These are phyloP conservation scores for Romanomermis culicivorax DNA, from an alignment of 2,888 invertebrate species.

Conservation along the genomic window DNA sequence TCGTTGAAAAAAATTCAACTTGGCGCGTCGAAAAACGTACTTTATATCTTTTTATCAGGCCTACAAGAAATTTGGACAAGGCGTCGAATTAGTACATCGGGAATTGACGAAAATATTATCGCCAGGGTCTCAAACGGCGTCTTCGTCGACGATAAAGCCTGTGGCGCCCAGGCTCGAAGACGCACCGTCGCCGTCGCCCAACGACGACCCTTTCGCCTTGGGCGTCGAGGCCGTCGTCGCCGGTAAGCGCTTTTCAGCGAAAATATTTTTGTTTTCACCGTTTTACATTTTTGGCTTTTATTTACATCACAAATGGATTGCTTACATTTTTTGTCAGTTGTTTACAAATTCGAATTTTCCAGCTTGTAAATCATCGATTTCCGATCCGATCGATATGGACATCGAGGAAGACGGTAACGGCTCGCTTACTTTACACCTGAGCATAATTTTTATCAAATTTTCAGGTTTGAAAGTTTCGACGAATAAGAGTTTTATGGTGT, in stretches of 20 bases:
- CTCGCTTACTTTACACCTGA: too few relatives aligned
- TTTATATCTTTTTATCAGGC: slow-evolving; percentile 15
- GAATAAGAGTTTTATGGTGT: too few relatives aligned
- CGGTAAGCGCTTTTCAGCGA: slow-evolving; percentile 5
- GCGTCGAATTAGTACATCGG: slow-evolving; percentile 16
- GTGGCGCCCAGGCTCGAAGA: slow-evolving; percentile 21
- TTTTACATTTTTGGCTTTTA: neutral
- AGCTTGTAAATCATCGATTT: too few relatives aligned
- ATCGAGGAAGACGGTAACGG: slow-evolving; percentile 1
- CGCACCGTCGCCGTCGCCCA: slow-evolving; percentile 16
- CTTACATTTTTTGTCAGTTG: too few relatives aligned
- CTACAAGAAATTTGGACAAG: slow-evolving; percentile 18
- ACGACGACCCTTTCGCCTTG: slow-evolving; percentile 14
- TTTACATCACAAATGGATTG: too few relatives aligned
- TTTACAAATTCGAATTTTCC: too few relatives aligned
- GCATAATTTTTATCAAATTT: too few relatives aligned
- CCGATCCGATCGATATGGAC: slow-evolving; percentile 3
- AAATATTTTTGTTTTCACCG: neutral
- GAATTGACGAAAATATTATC: slow-evolving; percentile 11
- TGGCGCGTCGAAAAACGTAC: too few relatives aligned
- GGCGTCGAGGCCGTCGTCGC: slow-evolving; percentile 11
- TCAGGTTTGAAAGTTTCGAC: too few relatives aligned
- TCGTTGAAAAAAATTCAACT: too few relatives aligned
- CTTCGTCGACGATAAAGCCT: neutral
- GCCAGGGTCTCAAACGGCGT: neutral